A percentile compares a stretch with the other conserved stretches of the same genome.
phyloP scores from a whole-genome alignment of 2,113 vertebrate genomes.

The Sceloporus undulatus region DNA sequence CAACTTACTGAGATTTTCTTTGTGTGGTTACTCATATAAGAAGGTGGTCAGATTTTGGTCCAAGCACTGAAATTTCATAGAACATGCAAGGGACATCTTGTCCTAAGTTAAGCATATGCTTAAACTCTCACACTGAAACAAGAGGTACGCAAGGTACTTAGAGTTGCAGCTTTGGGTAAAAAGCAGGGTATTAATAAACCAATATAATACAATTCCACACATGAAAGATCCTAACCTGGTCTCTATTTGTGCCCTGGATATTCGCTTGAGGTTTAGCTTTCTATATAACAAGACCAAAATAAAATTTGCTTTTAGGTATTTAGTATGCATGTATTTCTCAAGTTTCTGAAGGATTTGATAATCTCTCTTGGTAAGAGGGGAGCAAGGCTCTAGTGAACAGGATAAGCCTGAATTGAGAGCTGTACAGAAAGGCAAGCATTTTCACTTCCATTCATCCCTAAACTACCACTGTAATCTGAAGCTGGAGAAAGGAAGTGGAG shows the following conservation, averaged over 20 bases:
- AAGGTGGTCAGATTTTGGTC: neutral
- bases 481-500: too few relatives aligned
- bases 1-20: neutral
- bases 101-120: neutral
- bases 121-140: neutral
- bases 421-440: neutral
- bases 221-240: too few relatives aligned
- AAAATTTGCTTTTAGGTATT: neutral
- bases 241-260: neutral
- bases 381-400: neutral
- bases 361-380: neutral
- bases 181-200: too few relatives aligned
- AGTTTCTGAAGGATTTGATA: neutral
- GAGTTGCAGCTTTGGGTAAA: too few relatives aligned
- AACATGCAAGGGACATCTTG: neutral
- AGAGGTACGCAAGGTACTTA: too few relatives aligned
- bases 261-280: neutral
- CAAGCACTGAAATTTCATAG: neutral
- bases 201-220: too few relatives aligned
- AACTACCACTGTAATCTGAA: too few relatives aligned
- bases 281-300: neutral
- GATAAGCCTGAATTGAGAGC: neutral
- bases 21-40: neutral
- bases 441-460: too few relatives aligned
- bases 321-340: neutral